Evolutionary conservation across 2,888 invertebrate genomes (phyloP), one percentile per base, ranked within the genome.

Genomic region (Agapostemon virescens): DNA sequence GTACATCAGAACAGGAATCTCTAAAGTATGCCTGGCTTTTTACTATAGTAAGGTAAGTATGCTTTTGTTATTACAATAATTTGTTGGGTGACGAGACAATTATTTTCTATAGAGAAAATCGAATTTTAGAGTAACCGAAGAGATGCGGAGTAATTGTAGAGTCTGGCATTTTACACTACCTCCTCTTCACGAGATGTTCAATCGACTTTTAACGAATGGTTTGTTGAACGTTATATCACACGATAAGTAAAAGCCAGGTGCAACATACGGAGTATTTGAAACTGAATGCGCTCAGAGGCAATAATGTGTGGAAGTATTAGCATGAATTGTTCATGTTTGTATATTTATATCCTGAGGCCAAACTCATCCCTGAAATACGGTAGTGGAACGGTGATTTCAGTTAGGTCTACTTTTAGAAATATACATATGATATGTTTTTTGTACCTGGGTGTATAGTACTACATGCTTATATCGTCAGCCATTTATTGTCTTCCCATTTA

Each of bases 21-120:
- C 83, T 88, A 79, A 87, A 87, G 82, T 90, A 88, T 90, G 88
- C 89, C 88, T 90, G 89, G 89, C 89, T 91, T 84, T 90, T 86
- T 87, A 88, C 89, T 84, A 83, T 87, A 85, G 89, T 90, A 85
- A 90, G 89, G 87, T 91, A 86, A 86, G 72, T 79, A 77, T 33
- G 33, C 45, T 0, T 42, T 33, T 17, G 17, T 23, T 23, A 42
- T 13, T 26, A 49, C 49, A 49, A 49, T 49, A 40, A 11, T 9
- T 30, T 2, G n/a, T 45, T 2, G 17, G 20, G 15, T 9, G n/a
- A 15, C 30, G 23, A 38, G 15, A 61, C 33, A 30, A 55, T 36
- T 30, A 36, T 23, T 74, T 26, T 17, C 17, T 49, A 13, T 17
- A 61, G 64, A 77, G 66, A 13, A 66, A 73, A 79, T 36, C 61